Conservation (phyloP, 1,140 invertebrate genomes). For the Pogonognathellus flavescens region DNA sequence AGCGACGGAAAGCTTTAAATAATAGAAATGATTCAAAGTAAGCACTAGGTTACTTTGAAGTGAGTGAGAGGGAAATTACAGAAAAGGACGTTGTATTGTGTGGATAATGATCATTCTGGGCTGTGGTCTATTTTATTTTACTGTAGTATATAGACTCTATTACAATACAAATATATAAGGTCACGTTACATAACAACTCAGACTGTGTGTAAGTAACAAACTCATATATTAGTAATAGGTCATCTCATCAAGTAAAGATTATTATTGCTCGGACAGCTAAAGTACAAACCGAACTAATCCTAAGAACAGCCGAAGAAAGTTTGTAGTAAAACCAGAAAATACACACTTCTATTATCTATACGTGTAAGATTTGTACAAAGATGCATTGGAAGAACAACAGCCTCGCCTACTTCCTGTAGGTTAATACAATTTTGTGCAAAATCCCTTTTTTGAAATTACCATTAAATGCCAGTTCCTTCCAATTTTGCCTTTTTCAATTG, state of each 20-base stretch:
- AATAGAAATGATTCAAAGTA: conserved; percentile 28
- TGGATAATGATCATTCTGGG: conserved; percentile 29
- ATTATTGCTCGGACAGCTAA: too few species aligned
- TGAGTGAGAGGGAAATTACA: conserved; percentile 40
- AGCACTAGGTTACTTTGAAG: conserved; percentile 10
- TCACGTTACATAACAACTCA: neutral
- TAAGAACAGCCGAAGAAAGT: conserved; percentile 17
- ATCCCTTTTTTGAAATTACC: neutral
- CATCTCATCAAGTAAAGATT: too few species aligned
- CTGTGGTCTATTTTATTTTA: conserved; percentile 16
- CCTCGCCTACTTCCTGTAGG: conserved; percentile 42
- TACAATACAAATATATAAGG: too few species aligned
- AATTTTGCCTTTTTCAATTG: neutral
- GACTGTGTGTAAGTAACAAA: neutral
- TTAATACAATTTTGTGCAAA: conserved; percentile 45
- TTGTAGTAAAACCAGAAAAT: conserved; percentile 4
- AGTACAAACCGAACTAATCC: neutral
- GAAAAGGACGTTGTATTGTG: conserved; percentile 14
- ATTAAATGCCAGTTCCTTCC: neutral
- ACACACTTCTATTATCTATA: neutral
- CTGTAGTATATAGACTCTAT: neutral
- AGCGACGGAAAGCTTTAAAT: conserved; percentile 13
- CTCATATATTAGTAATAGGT: neutral
- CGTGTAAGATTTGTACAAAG: neutral
- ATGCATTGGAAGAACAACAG: conserved; percentile 16